Percentiles rank a stretch among this genome's conserved stretches.
phyloP scores from a whole-genome alignment of 1,140 invertebrate genomes.

The Drosophila lacteicornis region DNA sequence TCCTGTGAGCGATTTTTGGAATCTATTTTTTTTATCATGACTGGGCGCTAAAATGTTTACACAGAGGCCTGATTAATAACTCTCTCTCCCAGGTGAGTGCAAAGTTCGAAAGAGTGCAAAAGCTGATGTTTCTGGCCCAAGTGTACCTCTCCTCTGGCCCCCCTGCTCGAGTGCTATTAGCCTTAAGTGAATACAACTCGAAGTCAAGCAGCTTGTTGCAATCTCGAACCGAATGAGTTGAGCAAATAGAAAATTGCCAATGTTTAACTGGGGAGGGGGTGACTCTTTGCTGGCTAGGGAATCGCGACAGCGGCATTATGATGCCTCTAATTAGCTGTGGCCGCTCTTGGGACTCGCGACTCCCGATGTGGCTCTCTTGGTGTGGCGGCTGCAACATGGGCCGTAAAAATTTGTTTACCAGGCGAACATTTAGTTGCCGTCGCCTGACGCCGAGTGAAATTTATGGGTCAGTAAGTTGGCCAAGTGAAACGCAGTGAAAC shows the following conservation, averaged over 20 bases:
- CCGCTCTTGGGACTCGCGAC: slow-evolving; percentile 3
- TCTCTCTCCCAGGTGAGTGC: slow-evolving; percentile 12
- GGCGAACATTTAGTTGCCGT: slow-evolving; percentile 52
- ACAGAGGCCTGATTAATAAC: slow-evolving; percentile 28
- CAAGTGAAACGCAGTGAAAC: slow-evolving; percentile 52
- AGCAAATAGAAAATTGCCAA: slow-evolving; percentile 79
- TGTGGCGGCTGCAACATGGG: slow-evolving; percentile 59
- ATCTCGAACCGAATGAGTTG: slow-evolving; percentile 74
- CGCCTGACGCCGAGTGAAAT: slow-evolving; percentile 61
- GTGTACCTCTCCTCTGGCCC: neutral
- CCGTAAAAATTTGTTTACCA: slow-evolving; percentile 77
- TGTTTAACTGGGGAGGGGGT: slow-evolving; percentile 35
- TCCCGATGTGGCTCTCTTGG: slow-evolving; percentile 25
- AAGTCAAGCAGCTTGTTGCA: slow-evolving; percentile 72
- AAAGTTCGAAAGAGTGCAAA: slow-evolving; percentile 56
- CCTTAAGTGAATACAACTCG: slow-evolving; percentile 58
- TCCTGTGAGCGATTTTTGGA: slow-evolving; percentile 51
- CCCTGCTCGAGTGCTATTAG: slow-evolving; percentile 58
- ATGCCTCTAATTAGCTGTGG: slow-evolving; percentile 76
- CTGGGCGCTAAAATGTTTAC: slow-evolving; percentile 53
- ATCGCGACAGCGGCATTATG: slow-evolving; percentile 54
- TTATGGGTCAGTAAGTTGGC: slow-evolving; percentile 74
- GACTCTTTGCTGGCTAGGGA: neutral
- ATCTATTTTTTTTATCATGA: slow-evolving; percentile 37
- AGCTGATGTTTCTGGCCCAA: slow-evolving; percentile 35